Conservation (phyloP, 2,113 vertebrate species). For the Willisornis vidua region DNA sequence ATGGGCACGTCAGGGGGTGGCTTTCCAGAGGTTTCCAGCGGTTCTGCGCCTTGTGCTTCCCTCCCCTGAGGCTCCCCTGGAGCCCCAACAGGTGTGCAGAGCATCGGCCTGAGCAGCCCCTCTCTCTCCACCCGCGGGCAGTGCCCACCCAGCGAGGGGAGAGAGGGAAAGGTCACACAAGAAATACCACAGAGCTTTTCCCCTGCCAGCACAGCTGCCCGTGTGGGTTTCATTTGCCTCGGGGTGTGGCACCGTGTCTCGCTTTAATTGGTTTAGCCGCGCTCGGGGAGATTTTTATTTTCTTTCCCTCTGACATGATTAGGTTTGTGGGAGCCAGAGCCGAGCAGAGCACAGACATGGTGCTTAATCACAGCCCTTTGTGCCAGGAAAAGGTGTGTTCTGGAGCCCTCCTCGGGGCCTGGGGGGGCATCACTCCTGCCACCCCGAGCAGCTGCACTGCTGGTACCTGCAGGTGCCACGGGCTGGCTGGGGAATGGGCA, state of each 20-base stretch:
- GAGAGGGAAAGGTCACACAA: conserved; percentile 14
- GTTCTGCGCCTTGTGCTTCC: not conserved
- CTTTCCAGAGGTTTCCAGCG: not conserved
- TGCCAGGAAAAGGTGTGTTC: not conserved
- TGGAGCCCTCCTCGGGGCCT: rapidly evolving
- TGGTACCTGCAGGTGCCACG: not conserved
- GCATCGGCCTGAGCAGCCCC: not conserved
- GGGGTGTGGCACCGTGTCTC: not conserved
- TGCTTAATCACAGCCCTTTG: conserved; percentile 43
- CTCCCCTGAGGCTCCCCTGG: rapidly evolving
- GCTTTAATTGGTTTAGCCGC: not conserved
- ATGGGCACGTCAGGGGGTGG: rapidly evolving
- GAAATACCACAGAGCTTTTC: conserved; percentile 24
- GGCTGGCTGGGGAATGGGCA: not conserved
- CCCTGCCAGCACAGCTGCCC: not conserved
- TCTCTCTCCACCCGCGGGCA: not conserved
- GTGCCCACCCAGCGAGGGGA: not conserved
- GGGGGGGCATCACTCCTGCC: rapidly evolving
- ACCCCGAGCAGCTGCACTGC: not conserved
- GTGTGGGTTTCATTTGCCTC: conserved; percentile 20
- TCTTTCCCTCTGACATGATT: conserved; percentile 60
- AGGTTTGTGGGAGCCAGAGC: conserved; percentile 65
- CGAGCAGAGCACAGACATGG: conserved; percentile 23
- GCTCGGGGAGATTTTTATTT: conserved; percentile 51
- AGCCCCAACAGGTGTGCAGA: not conserved